Evolutionary conservation across 2,797 vertebrate genomes (phyloP).

Genomic region (Mormyrus proboscirostris): DNA sequence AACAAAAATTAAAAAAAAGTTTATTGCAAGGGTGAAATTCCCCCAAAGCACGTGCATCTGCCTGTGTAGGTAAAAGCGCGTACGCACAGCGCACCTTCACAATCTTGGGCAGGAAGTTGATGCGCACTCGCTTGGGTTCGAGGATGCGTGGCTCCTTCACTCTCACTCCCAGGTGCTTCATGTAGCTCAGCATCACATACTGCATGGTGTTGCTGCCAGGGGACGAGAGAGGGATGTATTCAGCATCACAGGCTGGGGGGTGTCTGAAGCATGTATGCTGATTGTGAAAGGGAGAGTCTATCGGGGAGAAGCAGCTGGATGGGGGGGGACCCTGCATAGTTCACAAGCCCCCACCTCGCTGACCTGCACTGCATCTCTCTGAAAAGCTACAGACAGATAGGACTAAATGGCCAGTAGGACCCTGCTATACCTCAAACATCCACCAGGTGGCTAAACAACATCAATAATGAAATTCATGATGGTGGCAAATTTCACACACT

Average conservation of each 20-base stretch:
- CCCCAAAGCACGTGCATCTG: not conserved
- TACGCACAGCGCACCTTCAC: conserved; percentile 63
- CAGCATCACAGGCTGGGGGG: not conserved
- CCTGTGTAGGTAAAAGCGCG: not conserved
- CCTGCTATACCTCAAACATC: not conserved
- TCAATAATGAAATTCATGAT: not conserved
- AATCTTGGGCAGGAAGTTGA: conserved; percentile 83
- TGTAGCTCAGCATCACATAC: conserved; percentile 85
- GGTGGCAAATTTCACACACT: not conserved
- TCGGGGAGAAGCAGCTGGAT: not conserved
- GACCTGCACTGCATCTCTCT: not conserved
- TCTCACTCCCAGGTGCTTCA: conserved; percentile 90
- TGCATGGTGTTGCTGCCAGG: conserved; percentile 75
- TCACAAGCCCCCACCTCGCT: not conserved
- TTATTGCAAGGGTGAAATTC: not conserved
- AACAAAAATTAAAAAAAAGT: not conserved
- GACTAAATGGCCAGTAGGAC: not conserved
- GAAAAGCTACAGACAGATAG: not conserved
- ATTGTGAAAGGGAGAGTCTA: not conserved
- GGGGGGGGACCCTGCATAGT: not conserved
- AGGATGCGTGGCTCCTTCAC: conserved; percentile 84
- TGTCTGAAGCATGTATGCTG: not conserved
- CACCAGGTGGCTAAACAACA: not conserved
- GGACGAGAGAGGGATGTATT: not conserved
- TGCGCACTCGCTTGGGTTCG: conserved; percentile 82